These are phyloP conservation scores for Xylophagus ater DNA, from an alignment of 2,888 invertebrate genomes.

Conservation along the genomic window DNA sequence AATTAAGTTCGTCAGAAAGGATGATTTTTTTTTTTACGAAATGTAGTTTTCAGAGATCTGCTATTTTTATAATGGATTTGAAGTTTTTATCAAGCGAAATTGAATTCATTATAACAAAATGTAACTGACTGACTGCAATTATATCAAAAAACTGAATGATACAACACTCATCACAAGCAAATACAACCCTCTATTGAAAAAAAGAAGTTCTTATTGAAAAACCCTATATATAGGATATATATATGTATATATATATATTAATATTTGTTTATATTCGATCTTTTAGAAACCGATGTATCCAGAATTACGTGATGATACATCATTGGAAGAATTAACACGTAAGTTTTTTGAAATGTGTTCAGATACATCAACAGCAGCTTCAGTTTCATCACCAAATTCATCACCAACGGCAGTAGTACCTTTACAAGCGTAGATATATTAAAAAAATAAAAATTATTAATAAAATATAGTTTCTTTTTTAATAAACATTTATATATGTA, in stretches of 20 bases:
- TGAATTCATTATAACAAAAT: neutral
- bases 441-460: too few species aligned
- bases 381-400: constrained; percentile 1
- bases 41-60: too few species aligned
- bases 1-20: too few species aligned
- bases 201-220: neutral
- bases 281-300: constrained; percentile 33
- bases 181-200: too few species aligned
- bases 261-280: neutral
- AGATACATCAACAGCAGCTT: constrained; percentile 12
- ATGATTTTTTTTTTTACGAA: too few species aligned
- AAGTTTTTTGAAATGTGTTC: constrained; percentile 32
- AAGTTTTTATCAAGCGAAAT: neutral
- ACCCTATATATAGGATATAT: neutral
- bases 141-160: neutral
- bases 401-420: constrained; percentile 2
- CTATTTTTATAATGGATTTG: too few species aligned
- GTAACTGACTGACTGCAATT: neutral
- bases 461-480: too few species aligned
- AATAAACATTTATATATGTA: too few species aligned
- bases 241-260: neutral
- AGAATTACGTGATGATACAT: constrained; percentile 26
- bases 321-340: constrained; percentile 31
- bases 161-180: too few species aligned
- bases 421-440: too few species aligned